Evolutionary conservation across 2,888 invertebrate species (phyloP), one percentile per base, ranked within the genome.

Genomic region (Agrotis ipsilon): DNA sequence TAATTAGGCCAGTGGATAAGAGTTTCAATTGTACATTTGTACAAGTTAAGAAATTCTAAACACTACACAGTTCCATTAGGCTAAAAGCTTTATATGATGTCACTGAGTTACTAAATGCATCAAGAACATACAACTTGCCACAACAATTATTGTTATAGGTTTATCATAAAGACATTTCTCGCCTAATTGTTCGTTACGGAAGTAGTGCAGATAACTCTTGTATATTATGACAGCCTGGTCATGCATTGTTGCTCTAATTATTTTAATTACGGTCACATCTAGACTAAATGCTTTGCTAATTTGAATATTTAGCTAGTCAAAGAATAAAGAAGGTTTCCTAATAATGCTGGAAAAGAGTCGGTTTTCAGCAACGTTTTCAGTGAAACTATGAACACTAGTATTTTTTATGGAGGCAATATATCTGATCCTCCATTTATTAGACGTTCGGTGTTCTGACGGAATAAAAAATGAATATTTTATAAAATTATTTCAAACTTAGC

Each of bases 221-320:
- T 46, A 19, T 48, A 11, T 43, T 55, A 68, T 77, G 64, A 54
- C 45, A 48, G 49, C 49, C 79, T 68, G 32, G 73, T 80, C 45
- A 51, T 24, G 24, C 27, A 61, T 60, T n/a, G 19, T 21, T 13
- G 18, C 55, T 68, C 1, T 51, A 51, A 66, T 75, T 24, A 13
- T 43, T 65, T 9, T 43, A 55, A 75, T 80, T 78, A 75, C 67
- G 66, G 49, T 49, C 61, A 75, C 14, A 24, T 13, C 27, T 69
- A 39, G 45, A 52, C 27, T 27, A 48, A 16, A 21, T 3, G 21
- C 13, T 57, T 60, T 43, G 43, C 16, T 77, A 18, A 68, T 79
- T 49, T 68, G 64, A 24, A 39, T 21, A 52, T n/a, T 66, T n/a
- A 2, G n/a, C 32, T 32, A n/a, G 14, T 32, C 13, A 19, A 0